Base-by-base conservation (phyloP, 2,888 invertebrate species). In the Petrophora chlorosata region DNA sequence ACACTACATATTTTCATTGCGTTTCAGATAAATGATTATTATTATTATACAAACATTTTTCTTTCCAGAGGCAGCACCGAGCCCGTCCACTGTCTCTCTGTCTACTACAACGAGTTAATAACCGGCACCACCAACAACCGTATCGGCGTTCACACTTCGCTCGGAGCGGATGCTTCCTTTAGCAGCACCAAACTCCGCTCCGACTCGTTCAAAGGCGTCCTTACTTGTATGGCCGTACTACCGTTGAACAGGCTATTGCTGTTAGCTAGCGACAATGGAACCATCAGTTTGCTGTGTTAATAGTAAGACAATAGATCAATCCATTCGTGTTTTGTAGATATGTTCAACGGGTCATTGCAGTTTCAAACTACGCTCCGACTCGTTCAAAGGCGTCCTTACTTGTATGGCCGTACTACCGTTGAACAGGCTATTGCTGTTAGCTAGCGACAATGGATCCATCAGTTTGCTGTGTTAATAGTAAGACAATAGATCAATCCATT, bases 41-140 rank as follows among this genome's bases (percentile, higher is more conserved):
- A n/a, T n/a, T n/a, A n/a, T 16, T 16, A 16, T 16, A 16, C 5
- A 16, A 16, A n/a, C 1, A 23, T 12, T 13, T 12, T 15, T 42
- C 22, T 44, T 29, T 4, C 50, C 85, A 97, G 97, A 90, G 98
- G 97, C 51, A 94, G 95, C 38, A 95, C 96, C 1, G 98, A 98
- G 77, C 98, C 98, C 0, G 97, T 97, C 1, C 98, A 98, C 84
- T 97, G 97, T 67, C 92, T 98, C 53, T 93, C 94, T 28, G 92
- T 94, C 28, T 95, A 95, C 82, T 94, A 95, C 73, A 92, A 93
- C 63, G 96, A 97, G 79, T 86, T 99, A 50, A 94, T 98, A 54
- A 95, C 97, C 4, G 98, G 97, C 17, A 98, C 98, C 0, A 98
- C 98, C 0, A 97, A 96, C 50, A 99, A 98, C 79, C 93, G 97